A percentile compares a stretch with the other conserved stretches of the same genome.
phyloP scores from a whole-genome alignment of 2,797 vertebrate species.

The Furcifer pardalis region DNA sequence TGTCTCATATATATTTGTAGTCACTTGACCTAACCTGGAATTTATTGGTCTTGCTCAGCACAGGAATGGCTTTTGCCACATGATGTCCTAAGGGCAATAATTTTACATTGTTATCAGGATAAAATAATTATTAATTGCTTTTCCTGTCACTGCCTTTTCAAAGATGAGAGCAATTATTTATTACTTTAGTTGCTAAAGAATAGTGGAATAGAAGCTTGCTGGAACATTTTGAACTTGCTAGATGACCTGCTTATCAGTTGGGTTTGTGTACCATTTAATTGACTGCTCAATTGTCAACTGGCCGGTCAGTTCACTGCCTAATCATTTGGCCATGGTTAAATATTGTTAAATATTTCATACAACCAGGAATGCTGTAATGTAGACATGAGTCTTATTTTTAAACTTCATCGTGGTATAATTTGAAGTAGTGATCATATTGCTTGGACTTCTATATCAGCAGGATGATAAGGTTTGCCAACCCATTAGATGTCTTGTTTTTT shows the following conservation, averaged over 20 bases:
- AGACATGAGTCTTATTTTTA: neutral
- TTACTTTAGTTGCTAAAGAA: neutral
- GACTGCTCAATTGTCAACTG: neutral
- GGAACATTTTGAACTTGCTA: neutral
- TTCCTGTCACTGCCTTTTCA: neutral
- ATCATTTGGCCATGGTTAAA: neutral
- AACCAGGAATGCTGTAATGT: neutral
- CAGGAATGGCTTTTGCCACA: slow-evolving; percentile 2
- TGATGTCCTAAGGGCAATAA: neutral
- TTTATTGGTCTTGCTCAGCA: neutral
- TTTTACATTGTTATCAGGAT: neutral
- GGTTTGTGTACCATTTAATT: neutral
- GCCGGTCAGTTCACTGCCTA: neutral
- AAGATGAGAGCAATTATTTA: neutral
- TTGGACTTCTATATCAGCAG: neutral
- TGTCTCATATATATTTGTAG: neutral
- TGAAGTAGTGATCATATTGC: neutral
- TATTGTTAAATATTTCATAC: neutral
- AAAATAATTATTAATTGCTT: neutral
- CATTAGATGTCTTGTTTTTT: neutral
- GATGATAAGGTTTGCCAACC: neutral
- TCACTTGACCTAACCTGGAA: slow-evolving; percentile 6
- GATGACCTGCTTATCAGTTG: neutral
- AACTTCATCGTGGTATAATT: neutral
- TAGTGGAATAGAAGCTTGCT: no score